Conservation (phyloP, 2,113 vertebrate genomes). For the Eulemur rufifrons region DNA sequence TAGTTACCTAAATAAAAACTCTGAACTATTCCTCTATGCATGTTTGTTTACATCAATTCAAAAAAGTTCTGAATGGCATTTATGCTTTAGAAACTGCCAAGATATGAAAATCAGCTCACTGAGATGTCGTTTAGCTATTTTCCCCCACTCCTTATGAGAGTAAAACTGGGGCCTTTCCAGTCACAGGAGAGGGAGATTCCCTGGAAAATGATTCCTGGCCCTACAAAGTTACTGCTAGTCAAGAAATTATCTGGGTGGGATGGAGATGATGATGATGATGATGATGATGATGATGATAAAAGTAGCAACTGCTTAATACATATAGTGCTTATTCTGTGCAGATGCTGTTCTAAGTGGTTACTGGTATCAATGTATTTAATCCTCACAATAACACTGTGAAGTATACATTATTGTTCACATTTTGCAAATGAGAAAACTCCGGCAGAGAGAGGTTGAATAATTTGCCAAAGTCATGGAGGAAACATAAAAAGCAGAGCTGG, state of each 20-base stretch:
- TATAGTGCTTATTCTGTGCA: neutral
- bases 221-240: neutral
- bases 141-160: neutral
- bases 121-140: neutral
- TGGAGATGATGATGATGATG: neutral
- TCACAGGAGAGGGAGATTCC: neutral
- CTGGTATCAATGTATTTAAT: neutral
- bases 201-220: neutral
- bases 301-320: neutral
- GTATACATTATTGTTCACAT: neutral
- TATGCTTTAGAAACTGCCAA: neutral
- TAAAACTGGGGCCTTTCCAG: neutral
- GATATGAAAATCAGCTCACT: neutral
- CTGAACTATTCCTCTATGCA: neutral
- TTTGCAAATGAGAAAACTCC: neutral
- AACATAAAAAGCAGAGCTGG: neutral
- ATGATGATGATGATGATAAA: neutral
- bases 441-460: neutral
- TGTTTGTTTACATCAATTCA: neutral
- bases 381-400: neutral
- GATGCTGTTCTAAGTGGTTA: neutral
- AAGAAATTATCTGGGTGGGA: neutral
- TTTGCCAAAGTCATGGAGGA: neutral
- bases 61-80: neutral
- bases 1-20: slow-evolving; percentile 20